Conservation (phyloP, 2,113 vertebrate genomes). For the Bubo bubo region DNA sequence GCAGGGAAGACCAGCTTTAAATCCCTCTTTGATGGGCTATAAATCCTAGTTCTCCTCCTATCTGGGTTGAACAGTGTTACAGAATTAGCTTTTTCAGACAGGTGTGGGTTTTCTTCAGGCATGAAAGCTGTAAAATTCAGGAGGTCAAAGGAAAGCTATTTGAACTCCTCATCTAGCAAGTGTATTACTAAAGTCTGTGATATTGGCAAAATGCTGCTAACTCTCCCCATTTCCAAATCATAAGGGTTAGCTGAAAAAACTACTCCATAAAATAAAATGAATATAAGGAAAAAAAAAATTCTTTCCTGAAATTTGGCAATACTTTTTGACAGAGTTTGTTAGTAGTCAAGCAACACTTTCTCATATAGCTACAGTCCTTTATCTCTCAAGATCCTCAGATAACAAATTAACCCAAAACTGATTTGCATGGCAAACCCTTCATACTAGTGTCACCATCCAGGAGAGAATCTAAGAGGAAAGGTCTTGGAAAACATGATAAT, state of each 20-base stretch:
- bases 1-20: neutral
- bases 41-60: neutral
- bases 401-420: neutral
- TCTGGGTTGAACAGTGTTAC: neutral
- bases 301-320: neutral
- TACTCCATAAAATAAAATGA: neutral
- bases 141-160: neutral
- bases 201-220: neutral
- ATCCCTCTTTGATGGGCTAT: neutral
- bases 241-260: neutral
- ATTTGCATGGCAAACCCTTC: neutral
- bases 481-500: neutral
- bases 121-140: neutral
- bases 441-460: neutral
- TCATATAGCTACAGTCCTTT: neutral
- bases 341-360: neutral
- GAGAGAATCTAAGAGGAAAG: neutral
- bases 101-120: neutral
- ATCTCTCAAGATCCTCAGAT: neutral
- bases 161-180: conserved; percentile 9
- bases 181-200: neutral
- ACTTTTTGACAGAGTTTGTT: neutral
- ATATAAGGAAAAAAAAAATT: neutral
- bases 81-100: conserved; percentile 10
- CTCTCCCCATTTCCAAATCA: neutral